Base-by-base conservation (phyloP, 2,113 vertebrate genomes). In the Coptodon bakossiorum region DNA sequence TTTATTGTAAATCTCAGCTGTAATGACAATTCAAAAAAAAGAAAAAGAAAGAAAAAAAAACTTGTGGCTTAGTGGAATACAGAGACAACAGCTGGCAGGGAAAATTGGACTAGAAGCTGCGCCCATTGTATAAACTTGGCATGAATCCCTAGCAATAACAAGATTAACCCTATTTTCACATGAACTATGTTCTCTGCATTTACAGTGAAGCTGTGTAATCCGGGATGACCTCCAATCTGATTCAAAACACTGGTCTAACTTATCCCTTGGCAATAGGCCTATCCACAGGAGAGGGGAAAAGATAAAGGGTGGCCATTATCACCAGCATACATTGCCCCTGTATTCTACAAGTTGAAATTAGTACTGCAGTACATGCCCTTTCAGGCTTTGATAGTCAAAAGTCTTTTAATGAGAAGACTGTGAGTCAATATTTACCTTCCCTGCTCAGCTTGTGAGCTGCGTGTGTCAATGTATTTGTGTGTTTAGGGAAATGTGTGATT, bases 161-260 rank as follows among this genome's bases (percentile, higher is more conserved):
- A 92, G 94, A 95, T 95, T 94, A 95, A 93, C 92, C 90, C 87
- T 91, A 76, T 93, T 90, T 94, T 89, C 50, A 83, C 82, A 88
- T 59, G 76, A 91, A 88, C 85, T 90, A 31, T 87, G 80, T 87
- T 88, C 88, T 86, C 85, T 66, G 80, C 19, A 48, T 89, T 90
- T 82, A 85, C 78, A 88, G 83, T 80, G 80, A 80, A 89, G 89
- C 88, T 3, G 24, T 90, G 90, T 93, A 90, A 93, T 88, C 71
- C 43, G 9, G 34, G 54, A 81, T 89, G 90, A 93, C 91, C 92
- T 88, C 84, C 40, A 82, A 88, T 92, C 81, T 91, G 86, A 91
- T 81, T 87, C 80, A 16, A 31, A 78, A 78, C 38, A 71, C 66
- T 66, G 8, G 80, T 86, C 29, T n/a, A 73, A 88, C 29, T 78